Conservation (phyloP, 2,888 invertebrate genomes). For the Aquatica leii region DNA sequence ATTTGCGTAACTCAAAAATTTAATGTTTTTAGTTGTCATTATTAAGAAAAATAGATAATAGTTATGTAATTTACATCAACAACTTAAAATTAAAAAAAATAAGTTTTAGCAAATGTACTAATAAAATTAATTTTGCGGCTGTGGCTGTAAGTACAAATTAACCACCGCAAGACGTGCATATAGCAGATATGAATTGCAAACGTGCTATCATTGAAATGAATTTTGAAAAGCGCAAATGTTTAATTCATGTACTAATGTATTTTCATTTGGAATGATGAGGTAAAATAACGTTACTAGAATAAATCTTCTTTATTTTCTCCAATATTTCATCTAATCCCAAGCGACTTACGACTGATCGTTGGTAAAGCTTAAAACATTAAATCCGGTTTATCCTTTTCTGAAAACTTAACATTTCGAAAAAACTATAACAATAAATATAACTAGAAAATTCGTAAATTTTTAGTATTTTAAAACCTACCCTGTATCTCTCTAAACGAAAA, state of each 20-base stretch:
- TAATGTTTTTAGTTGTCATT: too few relatives aligned
- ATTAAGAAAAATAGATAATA: too few relatives aligned
- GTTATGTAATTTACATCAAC: too few relatives aligned
- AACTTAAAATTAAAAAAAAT: too few relatives aligned
- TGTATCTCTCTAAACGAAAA: too few relatives aligned
- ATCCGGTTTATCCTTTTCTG: slow-evolving; percentile 24
- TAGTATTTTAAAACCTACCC: too few relatives aligned
- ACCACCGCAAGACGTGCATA: neutral
- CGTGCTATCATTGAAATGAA: slow-evolving; percentile 21
- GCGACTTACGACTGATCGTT: slow-evolving; percentile 31
- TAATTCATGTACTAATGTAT: slow-evolving; percentile 33
- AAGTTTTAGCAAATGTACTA: too few relatives aligned
- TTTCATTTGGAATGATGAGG: slow-evolving; percentile 35
- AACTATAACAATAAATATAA: slow-evolving; percentile 26
- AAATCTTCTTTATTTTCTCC: slow-evolving; percentile 45
- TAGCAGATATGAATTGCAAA: slow-evolving; percentile 31
- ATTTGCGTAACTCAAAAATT: too few relatives aligned
- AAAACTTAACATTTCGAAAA: slow-evolving; percentile 15
- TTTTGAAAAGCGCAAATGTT: slow-evolving; percentile 23
- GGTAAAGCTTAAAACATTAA: slow-evolving; percentile 20
- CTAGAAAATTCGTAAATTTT: slow-evolving; percentile 1
- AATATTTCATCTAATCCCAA: slow-evolving; percentile 44
- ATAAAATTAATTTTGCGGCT: too few relatives aligned
- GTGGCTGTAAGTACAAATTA: slow-evolving; percentile 2
- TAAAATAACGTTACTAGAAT: slow-evolving; percentile 36